These are phyloP conservation scores for Drosophila merina DNA, from an alignment of 2,888 invertebrate genomes.

Conservation along the genomic window DNA sequence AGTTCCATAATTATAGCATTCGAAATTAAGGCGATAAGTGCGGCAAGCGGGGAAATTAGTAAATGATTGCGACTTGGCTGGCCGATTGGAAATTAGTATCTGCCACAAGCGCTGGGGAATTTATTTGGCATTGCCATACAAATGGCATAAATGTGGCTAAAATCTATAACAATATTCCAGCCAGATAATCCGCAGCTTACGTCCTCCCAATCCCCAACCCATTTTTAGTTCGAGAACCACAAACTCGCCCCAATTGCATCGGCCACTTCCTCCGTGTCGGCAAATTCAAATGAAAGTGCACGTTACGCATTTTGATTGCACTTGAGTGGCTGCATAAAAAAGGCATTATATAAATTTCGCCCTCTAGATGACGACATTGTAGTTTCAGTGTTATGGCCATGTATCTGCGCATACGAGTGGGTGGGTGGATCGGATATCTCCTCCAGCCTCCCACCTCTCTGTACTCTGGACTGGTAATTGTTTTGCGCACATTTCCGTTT, in stretches of 20 bases:
- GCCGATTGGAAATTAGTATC: constrained; percentile 15
- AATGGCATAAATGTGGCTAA: constrained; percentile 37
- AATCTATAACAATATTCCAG: constrained; percentile 60
- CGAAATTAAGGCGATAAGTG: constrained; percentile 57
- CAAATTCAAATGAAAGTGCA: constrained; percentile 63
- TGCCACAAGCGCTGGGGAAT: constrained; percentile 10
- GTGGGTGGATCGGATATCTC: constrained; percentile 20
- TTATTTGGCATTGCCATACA: constrained; percentile 30
- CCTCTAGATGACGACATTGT: constrained; percentile 60
- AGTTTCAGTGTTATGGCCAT: constrained; percentile 37
- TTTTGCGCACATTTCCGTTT: constrained; percentile 77
- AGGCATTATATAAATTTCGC: constrained; percentile 68
- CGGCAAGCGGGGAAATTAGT: constrained; percentile 39
- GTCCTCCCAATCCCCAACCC: not conserved
- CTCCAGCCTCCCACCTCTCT: constrained; percentile 19
- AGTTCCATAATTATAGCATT: constrained; percentile 60
- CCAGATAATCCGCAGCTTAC: constrained; percentile 3
- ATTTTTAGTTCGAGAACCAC: not conserved
- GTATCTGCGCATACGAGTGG: constrained; percentile 28
- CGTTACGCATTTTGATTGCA: constrained; percentile 76
- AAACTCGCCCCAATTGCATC: not conserved
- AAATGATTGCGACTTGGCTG: constrained; percentile 32
- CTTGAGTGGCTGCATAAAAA: constrained; percentile 74
- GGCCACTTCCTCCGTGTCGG: not conserved
- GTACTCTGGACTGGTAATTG: constrained; percentile 57